phyloP scores from a whole-genome alignment of 2,113 vertebrate genomes.

The Gambusia holbrooki region DNA sequence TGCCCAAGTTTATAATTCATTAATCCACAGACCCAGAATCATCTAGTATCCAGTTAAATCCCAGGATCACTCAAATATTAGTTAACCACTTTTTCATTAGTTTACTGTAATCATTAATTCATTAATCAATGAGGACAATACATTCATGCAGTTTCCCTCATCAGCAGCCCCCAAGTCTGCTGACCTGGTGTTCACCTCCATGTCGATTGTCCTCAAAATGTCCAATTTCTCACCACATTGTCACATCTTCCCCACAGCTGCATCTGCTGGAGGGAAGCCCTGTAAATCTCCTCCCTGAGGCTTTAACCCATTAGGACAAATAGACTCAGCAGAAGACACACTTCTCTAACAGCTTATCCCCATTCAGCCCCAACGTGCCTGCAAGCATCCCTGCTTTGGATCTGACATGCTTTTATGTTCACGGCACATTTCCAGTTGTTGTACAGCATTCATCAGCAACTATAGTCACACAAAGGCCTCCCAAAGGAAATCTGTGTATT shows the following conservation, averaged over 20 bases:
- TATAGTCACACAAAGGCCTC: slow-evolving; percentile 15
- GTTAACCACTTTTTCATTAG: too few species aligned
- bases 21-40: not conserved
- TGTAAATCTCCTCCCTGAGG: slow-evolving; percentile 45
- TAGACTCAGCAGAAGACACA: slow-evolving; percentile 28
- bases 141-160: slow-evolving; percentile 25
- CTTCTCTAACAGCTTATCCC: slow-evolving; percentile 41
- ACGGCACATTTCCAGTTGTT: slow-evolving; percentile 26
- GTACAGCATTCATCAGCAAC: slow-evolving; percentile 38
- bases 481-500: slow-evolving; percentile 44
- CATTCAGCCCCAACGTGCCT: slow-evolving; percentile 26
- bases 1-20: not conserved
- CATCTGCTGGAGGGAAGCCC: slow-evolving; percentile 26
- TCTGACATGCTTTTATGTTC: slow-evolving; percentile 37
- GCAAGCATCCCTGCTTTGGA: slow-evolving; percentile 33
- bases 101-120: not conserved
- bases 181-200: slow-evolving; percentile 50
- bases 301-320: slow-evolving; percentile 57
- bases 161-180: slow-evolving; percentile 19
- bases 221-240: slow-evolving; percentile 14
- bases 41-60: not conserved
- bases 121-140: slow-evolving; percentile 7
- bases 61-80: not conserved
- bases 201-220: slow-evolving; percentile 22
- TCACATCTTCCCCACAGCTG: slow-evolving; percentile 26